phyloP scores from a whole-genome alignment of 2,888 invertebrate genomes.

The Steinernema hermaphroditum region DNA sequence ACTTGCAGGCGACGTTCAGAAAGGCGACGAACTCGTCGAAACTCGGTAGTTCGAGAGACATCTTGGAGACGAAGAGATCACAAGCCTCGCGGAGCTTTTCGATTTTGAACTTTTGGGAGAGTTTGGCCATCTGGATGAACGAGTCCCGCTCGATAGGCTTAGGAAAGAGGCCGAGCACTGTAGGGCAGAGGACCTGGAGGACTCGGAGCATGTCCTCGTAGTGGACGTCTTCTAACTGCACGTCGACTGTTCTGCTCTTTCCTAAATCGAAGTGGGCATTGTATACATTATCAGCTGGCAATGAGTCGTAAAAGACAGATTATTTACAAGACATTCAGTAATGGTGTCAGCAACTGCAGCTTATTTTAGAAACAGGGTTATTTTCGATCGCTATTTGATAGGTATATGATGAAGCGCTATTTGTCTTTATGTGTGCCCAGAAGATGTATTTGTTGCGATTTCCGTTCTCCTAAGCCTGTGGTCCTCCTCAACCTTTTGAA shows the following conservation, averaged over 20 bases:
- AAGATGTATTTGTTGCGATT: too few relatives aligned
- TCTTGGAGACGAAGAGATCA: constrained; percentile 39
- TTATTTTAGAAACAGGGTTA: too few relatives aligned
- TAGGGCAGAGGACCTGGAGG: constrained; percentile 41
- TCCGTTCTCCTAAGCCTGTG: too few relatives aligned
- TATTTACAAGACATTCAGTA: too few relatives aligned
- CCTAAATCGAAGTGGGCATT: constrained; percentile 24
- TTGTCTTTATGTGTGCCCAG: too few relatives aligned
- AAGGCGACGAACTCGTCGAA: constrained; percentile 32
- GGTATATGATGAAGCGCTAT: too few relatives aligned
- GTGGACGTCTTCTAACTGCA: constrained; percentile 40
- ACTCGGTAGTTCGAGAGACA: constrained; percentile 30
- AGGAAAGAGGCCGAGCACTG: constrained; percentile 44
- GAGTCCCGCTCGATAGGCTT: constrained; percentile 38
- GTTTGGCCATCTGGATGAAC: constrained; percentile 36
- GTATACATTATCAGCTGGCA: too few relatives aligned
- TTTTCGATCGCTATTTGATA: too few relatives aligned
- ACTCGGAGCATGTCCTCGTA: constrained; percentile 40
- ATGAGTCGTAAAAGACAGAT: too few relatives aligned
- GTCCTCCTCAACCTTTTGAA: too few relatives aligned
- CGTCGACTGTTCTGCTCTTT: constrained; percentile 38
- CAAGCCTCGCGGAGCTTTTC: constrained; percentile 37
- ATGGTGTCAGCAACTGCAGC: too few relatives aligned
- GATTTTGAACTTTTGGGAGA: constrained; percentile 39
- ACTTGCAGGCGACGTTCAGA: constrained; percentile 34